These are phyloP conservation scores for Busseola fusca DNA, from an alignment of 2,888 invertebrate genomes.

Conservation along the genomic window DNA sequence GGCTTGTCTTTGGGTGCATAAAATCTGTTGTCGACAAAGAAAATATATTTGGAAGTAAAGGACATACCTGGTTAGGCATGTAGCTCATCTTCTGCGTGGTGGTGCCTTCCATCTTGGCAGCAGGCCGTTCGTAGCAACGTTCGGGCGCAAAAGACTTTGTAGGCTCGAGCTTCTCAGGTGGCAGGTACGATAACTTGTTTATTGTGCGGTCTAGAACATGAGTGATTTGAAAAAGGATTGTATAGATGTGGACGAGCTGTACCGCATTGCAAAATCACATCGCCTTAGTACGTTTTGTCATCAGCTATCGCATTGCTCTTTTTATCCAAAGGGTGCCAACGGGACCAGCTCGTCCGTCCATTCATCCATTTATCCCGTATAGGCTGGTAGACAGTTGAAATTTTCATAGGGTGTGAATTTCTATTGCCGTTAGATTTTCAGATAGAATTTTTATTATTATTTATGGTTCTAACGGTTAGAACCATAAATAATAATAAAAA, in stretches of 20 bases:
- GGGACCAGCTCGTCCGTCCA: neutral
- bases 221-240: neutral
- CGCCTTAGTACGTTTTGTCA: neutral
- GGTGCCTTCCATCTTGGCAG: constrained; percentile 86
- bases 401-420: too few relatives aligned
- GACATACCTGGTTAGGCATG: constrained; percentile 81
- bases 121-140: constrained; percentile 84
- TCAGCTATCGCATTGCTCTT: neutral
- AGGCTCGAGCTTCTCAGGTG: constrained; percentile 83
- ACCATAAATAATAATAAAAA: too few relatives aligned
- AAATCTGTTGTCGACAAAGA: too few relatives aligned
- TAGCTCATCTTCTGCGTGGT: constrained; percentile 89
- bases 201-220: constrained; percentile 88
- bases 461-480: too few relatives aligned
- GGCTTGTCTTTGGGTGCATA: too few relatives aligned
- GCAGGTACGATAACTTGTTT: constrained; percentile 90
- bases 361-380: neutral
- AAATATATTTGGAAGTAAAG: neutral
- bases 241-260: too few relatives aligned
- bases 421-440: too few relatives aligned
- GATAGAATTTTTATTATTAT: too few relatives aligned
- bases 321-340: neutral
- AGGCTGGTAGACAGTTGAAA: too few relatives aligned
- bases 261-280: neutral
- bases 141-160: constrained; percentile 85